Evolutionary conservation across 92 coral and sea anemone species (phyloP).

Genomic region (Epizoanthus illoricatus): DNA sequence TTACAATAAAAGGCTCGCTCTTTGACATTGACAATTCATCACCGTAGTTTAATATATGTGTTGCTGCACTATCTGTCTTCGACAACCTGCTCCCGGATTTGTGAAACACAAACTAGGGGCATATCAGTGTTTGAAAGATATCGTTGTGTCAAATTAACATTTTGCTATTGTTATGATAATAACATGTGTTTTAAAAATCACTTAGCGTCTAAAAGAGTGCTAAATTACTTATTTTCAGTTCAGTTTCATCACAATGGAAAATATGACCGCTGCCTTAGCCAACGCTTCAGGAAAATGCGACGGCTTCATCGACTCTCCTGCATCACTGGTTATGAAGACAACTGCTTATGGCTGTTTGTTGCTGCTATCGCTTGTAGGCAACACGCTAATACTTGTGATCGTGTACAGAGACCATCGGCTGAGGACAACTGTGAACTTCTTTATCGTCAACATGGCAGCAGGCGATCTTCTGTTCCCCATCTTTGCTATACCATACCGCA

Average conservation of each 20-base stretch:
- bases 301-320: not conserved
- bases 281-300: not conserved
- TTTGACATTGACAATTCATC: too few species aligned
- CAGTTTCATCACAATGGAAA: constrained; percentile 12
- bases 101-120: too few species aligned
- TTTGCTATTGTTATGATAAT: too few species aligned
- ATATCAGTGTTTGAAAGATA: too few species aligned
- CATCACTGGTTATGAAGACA: not conserved
- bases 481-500: constrained; percentile 23
- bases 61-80: too few species aligned
- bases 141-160: too few species aligned
- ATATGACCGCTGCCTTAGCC: not conserved
- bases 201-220: too few species aligned
- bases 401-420: constrained; percentile 29
- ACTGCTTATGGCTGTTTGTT: not conserved
- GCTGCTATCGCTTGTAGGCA: constrained; percentile 8
- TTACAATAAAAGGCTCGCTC: too few species aligned
- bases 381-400: constrained; percentile 17
- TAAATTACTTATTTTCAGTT: not conserved
- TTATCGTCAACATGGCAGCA: constrained; percentile 36
- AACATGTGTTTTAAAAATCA: too few species aligned
- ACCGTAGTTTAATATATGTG: too few species aligned
- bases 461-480: constrained; percentile 26
- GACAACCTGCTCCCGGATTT: too few species aligned
- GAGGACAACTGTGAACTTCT: constrained; percentile 35